Percentiles rank a stretch among this genome's conserved stretches.
phyloP scores from a whole-genome alignment of 2,797 vertebrate species.

The Poeciliopsis paucimaculata region DNA sequence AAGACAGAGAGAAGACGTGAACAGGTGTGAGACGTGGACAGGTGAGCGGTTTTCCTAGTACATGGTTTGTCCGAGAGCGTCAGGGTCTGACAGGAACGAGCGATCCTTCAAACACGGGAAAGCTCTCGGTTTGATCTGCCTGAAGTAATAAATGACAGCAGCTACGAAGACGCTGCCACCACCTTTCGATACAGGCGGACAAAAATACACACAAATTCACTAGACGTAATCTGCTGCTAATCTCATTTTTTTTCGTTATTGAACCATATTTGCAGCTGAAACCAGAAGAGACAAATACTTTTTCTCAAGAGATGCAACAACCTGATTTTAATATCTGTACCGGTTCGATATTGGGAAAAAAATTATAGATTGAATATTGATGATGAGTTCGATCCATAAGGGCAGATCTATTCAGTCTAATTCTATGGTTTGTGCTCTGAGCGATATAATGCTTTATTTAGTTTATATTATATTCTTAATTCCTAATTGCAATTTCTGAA shows the following conservation, averaged over 20 bases:
- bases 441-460: too few relatives aligned
- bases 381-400: too few relatives aligned
- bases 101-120: constrained; percentile 81
- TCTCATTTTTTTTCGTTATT: not conserved
- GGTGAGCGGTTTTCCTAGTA: not conserved
- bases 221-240: not conserved
- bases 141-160: constrained; percentile 67
- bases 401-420: too few relatives aligned
- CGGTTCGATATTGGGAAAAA: too few relatives aligned
- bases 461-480: too few relatives aligned
- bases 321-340: too few relatives aligned
- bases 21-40: not conserved
- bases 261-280: not conserved
- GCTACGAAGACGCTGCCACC: constrained; percentile 25
- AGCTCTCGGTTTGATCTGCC: constrained; percentile 65
- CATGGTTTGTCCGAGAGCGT: constrained; percentile 60
- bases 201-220: too few relatives aligned
- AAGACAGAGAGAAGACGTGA: not conserved
- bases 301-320: too few relatives aligned
- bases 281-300: not conserved
- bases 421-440: too few relatives aligned
- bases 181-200: constrained; percentile 64
- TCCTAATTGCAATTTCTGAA: too few relatives aligned
- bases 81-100: constrained; percentile 78
- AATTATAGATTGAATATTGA: too few relatives aligned